Evolutionary conservation across 2,888 invertebrate species (phyloP).

Genomic region (Anorthoa munda): DNA sequence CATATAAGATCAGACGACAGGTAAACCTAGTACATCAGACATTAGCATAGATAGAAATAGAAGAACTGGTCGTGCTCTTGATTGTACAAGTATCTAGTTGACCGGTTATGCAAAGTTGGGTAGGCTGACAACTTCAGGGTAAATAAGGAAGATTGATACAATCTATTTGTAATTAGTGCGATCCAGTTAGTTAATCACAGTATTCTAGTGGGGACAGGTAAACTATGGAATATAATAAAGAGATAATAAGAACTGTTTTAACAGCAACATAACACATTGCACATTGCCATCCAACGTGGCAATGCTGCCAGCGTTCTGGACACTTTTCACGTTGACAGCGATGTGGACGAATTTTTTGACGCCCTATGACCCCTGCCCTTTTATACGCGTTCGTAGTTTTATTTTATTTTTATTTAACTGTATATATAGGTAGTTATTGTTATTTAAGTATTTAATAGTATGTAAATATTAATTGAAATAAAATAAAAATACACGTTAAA

Average conservation of each 20-base stretch:
- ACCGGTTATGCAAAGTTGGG: constrained; percentile 43
- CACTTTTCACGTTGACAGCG: too few relatives aligned
- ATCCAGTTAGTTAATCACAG: constrained; percentile 21
- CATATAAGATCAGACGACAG: not conserved
- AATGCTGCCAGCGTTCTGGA: too few relatives aligned
- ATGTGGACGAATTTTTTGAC: too few relatives aligned
- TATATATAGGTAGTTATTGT: too few relatives aligned
- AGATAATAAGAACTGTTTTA: not conserved
- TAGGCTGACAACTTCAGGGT: constrained; percentile 12
- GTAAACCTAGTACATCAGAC: constrained; percentile 4
- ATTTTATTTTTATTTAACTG: too few relatives aligned
- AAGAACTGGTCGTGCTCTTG: constrained; percentile 35
- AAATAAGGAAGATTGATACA: constrained; percentile 26
- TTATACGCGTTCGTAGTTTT: too few relatives aligned
- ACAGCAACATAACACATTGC: too few relatives aligned
- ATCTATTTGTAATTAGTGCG: constrained; percentile 25
- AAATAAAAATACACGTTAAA: too few relatives aligned
- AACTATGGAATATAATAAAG: constrained; percentile 7
- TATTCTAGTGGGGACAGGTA: not conserved
- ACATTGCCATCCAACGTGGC: too few relatives aligned
- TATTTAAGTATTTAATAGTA: too few relatives aligned
- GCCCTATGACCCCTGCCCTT: too few relatives aligned
- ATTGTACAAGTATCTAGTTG: constrained; percentile 1
- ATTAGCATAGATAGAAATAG: constrained; percentile 39
- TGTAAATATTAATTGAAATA: too few relatives aligned